Evolutionary conservation across 2,888 invertebrate species (phyloP).

Genomic region (Actias luna): DNA sequence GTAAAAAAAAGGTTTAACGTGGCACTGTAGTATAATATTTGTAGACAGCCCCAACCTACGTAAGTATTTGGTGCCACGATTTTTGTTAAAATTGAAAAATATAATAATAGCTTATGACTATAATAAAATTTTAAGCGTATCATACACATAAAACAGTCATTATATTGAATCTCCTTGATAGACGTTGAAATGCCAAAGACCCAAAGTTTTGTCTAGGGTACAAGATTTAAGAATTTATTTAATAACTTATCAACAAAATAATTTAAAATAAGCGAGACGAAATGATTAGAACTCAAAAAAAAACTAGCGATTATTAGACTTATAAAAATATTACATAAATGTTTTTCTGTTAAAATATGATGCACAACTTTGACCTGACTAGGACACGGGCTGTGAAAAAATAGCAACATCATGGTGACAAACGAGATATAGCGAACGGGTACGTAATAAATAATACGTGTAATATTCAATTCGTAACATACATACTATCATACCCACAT

Average conservation of each 20-base stretch:
- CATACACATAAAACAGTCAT: too few species aligned
- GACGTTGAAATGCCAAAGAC: too few species aligned
- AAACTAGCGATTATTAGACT: background rate
- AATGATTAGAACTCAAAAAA: background rate
- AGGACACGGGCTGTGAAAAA: background rate
- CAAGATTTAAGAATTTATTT: too few species aligned
- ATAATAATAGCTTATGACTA: too few species aligned
- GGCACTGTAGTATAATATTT: too few species aligned
- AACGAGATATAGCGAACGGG: background rate
- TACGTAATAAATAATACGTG: background rate
- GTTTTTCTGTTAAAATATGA: background rate
- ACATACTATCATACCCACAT: slow-evolving; percentile 19
- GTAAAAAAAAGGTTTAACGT: too few species aligned
- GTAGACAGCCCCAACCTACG: too few species aligned
- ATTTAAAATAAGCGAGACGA: background rate
- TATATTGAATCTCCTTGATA: too few species aligned
- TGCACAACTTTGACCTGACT: background rate
- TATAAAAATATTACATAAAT: background rate
- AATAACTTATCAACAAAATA: background rate
- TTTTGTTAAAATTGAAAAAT: too few species aligned
- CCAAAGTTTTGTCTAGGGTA: too few species aligned
- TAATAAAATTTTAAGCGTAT: too few species aligned
- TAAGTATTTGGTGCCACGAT: too few species aligned
- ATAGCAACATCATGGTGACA: slow-evolving; percentile 5
- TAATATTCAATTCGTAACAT: background rate